Evolutionary conservation across 2,888 invertebrate genomes (phyloP).

Genomic region (Bedellia somnulentella): DNA sequence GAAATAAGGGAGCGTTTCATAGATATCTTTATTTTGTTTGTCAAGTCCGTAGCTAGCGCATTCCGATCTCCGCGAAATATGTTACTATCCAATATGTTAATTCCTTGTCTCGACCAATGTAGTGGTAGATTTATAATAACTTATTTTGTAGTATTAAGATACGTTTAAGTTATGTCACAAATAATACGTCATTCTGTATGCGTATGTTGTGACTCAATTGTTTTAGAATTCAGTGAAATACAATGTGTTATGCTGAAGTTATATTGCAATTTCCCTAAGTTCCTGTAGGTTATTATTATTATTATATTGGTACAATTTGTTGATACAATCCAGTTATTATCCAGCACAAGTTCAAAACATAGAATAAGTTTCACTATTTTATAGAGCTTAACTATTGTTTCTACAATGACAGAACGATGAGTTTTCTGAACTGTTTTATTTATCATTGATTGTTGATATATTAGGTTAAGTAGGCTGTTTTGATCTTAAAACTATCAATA

Average conservation of each 20-base stretch:
- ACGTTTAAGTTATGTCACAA: constrained; percentile 32
- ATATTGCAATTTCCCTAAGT: constrained; percentile 60
- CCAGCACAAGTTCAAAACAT: constrained; percentile 59
- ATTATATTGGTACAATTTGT: constrained; percentile 58
- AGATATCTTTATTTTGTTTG: too few relatives aligned
- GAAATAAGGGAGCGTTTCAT: too few relatives aligned
- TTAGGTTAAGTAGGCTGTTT: constrained; percentile 58
- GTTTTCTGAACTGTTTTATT: constrained; percentile 52
- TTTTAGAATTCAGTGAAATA: too few relatives aligned
- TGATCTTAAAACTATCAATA: constrained; percentile 53
- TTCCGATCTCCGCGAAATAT: constrained; percentile 41
- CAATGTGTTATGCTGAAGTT: too few relatives aligned
- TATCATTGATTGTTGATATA: constrained; percentile 58
- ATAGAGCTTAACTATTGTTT: constrained; percentile 41
- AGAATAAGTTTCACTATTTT: constrained; percentile 47
- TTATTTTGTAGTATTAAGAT: constrained; percentile 29
- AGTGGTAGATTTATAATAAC: constrained; percentile 27
- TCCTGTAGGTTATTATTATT: constrained; percentile 60
- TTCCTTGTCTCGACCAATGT: constrained; percentile 35
- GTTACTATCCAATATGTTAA: too few relatives aligned
- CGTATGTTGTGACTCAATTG: too few relatives aligned
- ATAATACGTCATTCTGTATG: too few relatives aligned
- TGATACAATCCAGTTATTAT: constrained; percentile 23
- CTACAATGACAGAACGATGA: constrained; percentile 23
- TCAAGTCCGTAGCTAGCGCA: constrained; percentile 43